phyloP scores from a whole-genome alignment of 1,140 invertebrate genomes.

The Drosophila lacertosa region DNA sequence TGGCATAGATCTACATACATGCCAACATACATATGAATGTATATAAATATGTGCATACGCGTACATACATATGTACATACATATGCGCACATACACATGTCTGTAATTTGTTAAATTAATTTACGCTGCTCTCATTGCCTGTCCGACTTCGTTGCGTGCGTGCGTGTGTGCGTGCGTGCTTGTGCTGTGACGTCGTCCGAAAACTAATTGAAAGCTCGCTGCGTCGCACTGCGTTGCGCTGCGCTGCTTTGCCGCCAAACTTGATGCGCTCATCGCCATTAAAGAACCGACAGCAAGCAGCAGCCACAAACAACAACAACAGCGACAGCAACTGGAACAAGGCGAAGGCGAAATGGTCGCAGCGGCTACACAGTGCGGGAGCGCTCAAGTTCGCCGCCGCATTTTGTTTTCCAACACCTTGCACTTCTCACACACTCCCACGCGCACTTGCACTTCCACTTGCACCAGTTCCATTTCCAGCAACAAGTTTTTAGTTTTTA shows the following conservation, averaged over 20 bases:
- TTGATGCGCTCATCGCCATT: conserved; percentile 66
- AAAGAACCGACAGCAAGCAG: conserved; percentile 15
- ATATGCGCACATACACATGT: not conserved
- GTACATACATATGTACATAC: not conserved
- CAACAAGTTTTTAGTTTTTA: too few relatives aligned
- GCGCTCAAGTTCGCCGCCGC: conserved; percentile 15
- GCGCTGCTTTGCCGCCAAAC: conserved; percentile 29
- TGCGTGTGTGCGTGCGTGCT: conserved; percentile 38
- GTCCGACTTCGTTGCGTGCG: conserved; percentile 1
- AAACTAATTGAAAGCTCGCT: conserved; percentile 70
- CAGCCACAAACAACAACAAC: conserved; percentile 3
- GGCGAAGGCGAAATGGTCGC: conserved; percentile 2
- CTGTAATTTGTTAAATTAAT: conserved; percentile 78
- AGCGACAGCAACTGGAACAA: conserved; percentile 12
- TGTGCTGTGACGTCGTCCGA: conserved; percentile 28
- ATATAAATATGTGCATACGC: not conserved
- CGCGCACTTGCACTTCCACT: too few relatives aligned
- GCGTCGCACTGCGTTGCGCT: conserved; percentile 38
- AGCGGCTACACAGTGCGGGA: conserved; percentile 3
- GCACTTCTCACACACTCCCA: conserved; percentile 6
- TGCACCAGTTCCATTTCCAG: too few relatives aligned
- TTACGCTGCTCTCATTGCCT: conserved; percentile 50
- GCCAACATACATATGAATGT: not conserved
- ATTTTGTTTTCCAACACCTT: conserved; percentile 27
- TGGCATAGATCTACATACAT: conserved; percentile 22